Conservation (phyloP, 2,113 vertebrate genomes). For the Mastomys natalensis region DNA sequence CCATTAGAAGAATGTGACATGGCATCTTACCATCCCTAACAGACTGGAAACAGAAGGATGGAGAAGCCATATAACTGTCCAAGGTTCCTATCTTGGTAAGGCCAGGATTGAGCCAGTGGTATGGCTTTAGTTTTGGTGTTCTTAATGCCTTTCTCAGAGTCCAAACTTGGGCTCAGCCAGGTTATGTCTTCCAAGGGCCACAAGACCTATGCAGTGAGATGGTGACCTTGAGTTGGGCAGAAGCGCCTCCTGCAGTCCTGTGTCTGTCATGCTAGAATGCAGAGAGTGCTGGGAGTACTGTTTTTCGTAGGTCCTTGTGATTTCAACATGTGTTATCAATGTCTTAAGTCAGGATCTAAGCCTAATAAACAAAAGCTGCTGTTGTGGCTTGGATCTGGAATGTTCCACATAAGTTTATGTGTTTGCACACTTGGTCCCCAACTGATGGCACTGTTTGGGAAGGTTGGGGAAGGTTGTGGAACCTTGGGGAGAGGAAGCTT, state of each 20-base stretch:
- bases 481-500: not conserved
- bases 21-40: not conserved
- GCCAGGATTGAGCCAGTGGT: not conserved
- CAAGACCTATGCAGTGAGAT: not conserved
- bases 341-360: not conserved
- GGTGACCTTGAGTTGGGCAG: rapidly evolving
- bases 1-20: not conserved
- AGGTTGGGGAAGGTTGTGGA: not conserved
- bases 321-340: not conserved
- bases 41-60: not conserved
- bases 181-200: not conserved
- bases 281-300: not conserved
- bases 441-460: not conserved
- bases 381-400: not conserved
- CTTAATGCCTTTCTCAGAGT: rapidly evolving
- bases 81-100: not conserved
- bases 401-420: not conserved
- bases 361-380: not conserved
- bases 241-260: rapidly evolving
- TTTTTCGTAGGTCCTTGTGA: not conserved
- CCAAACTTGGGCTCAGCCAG: not conserved
- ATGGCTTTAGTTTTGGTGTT: not conserved
- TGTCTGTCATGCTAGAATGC: rapidly evolving
- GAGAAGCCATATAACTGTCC: not conserved
- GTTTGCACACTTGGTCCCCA: not conserved